Evolutionary conservation across 2,797 vertebrate species (phyloP), one percentile per base, ranked within the genome.

Genomic region (Xyrichtys novacula): DNA sequence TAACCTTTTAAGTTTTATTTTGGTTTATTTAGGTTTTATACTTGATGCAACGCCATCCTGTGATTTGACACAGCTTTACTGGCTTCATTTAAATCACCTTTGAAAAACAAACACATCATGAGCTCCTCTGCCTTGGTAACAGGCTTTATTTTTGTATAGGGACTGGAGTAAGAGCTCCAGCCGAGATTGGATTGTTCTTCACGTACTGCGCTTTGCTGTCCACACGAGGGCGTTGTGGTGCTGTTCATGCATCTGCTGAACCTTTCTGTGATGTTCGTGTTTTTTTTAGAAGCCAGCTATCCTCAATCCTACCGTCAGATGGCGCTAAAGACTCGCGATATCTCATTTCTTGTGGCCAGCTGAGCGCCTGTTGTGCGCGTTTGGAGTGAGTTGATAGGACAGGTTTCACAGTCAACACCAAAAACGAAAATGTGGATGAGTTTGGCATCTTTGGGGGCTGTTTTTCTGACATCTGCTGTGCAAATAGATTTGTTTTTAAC

Each of bases 161-260:
- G n/a, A n/a, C n/a, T 42, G 6, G 53, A 34, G n/a, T 22, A 36
- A 0, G 44, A 42, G 5, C n/a, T 15, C 2, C 22, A 23, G 10
- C 39, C 42, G 16, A 3, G 1, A 17, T 28, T 19, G 11, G 38
- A 0, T 44, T 36, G 7, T 44, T 26, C 2, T 19, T 65, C 19
- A 15, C 19, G 9, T 10, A 1, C 8, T 20, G 22, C 10, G 19
- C n/a, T 11, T n/a, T 20, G 4, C 5, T 39, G n/a, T 44, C 79
- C 90, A 75, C 80, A 42, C 2, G 88, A 72, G 70, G 85, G 76
- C 84, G 64, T 32, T 62, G 10, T 52, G 38, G 46, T 71, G 39
- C 29, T 71, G 28, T 19, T 26, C 15, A 75, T 54, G 3, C 3
- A 1, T 16, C 8, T 52, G 17, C 11, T 52, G 8, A 60, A 14